These are phyloP conservation scores for Myrmecobius fasciatus DNA, from an alignment of 2,113 vertebrate species.

Conservation along the genomic window DNA sequence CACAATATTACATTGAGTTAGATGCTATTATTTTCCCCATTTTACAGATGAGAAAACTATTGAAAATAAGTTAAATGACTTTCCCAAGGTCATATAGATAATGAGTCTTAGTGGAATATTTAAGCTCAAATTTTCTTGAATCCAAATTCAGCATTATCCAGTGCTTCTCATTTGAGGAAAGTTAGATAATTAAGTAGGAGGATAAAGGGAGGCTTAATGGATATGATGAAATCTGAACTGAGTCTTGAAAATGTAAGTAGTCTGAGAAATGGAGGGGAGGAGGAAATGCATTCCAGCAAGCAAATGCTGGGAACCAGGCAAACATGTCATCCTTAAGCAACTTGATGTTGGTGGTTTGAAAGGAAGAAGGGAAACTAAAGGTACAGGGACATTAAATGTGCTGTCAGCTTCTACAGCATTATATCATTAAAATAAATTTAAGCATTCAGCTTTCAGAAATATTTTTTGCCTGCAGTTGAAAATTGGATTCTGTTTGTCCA, in stretches of 20 bases:
- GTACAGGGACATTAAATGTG: background rate
- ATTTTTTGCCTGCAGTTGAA: slow-evolving; percentile 40
- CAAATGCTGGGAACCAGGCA: background rate
- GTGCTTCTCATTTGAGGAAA: background rate
- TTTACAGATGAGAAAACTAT: background rate
- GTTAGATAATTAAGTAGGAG: background rate
- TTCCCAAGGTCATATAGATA: background rate
- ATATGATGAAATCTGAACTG: background rate
- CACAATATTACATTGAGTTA: background rate
- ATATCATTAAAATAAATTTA: slow-evolving; percentile 43
- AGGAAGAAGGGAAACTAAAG: background rate
- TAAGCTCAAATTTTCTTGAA: background rate
- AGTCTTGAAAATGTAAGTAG: background rate
- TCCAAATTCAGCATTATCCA: background rate
- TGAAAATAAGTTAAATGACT: background rate
- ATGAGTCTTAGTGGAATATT: background rate
- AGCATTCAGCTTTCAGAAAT: slow-evolving; percentile 44
- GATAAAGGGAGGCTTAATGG: background rate
- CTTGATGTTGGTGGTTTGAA: background rate
- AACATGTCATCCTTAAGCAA: background rate
- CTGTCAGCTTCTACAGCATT: slow-evolving; percentile 5
- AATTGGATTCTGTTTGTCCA: slow-evolving; percentile 45
- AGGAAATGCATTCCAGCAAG: background rate
- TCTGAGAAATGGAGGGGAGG: background rate
- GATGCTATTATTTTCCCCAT: background rate